phyloP scores from a whole-genome alignment of 2,888 invertebrate genomes.

The Drosophila algonquin region DNA sequence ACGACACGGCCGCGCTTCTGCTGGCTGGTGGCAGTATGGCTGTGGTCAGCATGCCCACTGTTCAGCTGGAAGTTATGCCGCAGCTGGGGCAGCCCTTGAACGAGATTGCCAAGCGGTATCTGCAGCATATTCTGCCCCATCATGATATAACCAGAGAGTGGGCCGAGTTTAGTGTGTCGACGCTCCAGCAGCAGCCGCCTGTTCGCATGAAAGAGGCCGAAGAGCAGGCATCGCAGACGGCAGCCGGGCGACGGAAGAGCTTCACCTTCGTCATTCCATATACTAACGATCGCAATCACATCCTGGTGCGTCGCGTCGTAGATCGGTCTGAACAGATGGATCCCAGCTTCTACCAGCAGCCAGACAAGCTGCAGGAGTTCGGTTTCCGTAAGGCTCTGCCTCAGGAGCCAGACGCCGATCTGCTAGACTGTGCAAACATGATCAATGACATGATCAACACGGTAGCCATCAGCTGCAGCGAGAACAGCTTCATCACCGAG shows the following conservation, averaged over 20 bases:
- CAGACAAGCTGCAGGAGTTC: slow-evolving; percentile 64
- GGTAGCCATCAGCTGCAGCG: slow-evolving; percentile 87
- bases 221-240: slow-evolving; percentile 59
- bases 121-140: slow-evolving; percentile 82
- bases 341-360: slow-evolving; percentile 61
- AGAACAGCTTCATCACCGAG: slow-evolving; percentile 84
- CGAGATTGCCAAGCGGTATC: slow-evolving; percentile 82
- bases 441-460: slow-evolving; percentile 86
- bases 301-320: slow-evolving; percentile 85
- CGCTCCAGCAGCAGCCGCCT: slow-evolving; percentile 61
- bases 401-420: slow-evolving; percentile 43
- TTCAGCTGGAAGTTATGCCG: slow-evolving; percentile 82
- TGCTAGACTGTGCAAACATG: slow-evolving; percentile 82
- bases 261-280: slow-evolving; percentile 87
- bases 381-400: slow-evolving; percentile 65
- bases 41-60: slow-evolving; percentile 82
- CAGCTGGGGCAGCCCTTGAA: slow-evolving; percentile 79
- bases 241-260: slow-evolving; percentile 65
- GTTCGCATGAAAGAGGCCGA: slow-evolving; percentile 57
- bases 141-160: slow-evolving; percentile 82
- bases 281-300: slow-evolving; percentile 85
- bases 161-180: slow-evolving; percentile 84
- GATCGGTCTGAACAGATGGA: slow-evolving; percentile 81
- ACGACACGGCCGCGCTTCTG: slow-evolving; percentile 75
- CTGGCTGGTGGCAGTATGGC: slow-evolving; percentile 80